A percentile compares a stretch with the other conserved stretches of the same genome.
Evolutionary conservation across 2,888 invertebrate genomes (phyloP).

Genomic region (Taenaris catops): DNA sequence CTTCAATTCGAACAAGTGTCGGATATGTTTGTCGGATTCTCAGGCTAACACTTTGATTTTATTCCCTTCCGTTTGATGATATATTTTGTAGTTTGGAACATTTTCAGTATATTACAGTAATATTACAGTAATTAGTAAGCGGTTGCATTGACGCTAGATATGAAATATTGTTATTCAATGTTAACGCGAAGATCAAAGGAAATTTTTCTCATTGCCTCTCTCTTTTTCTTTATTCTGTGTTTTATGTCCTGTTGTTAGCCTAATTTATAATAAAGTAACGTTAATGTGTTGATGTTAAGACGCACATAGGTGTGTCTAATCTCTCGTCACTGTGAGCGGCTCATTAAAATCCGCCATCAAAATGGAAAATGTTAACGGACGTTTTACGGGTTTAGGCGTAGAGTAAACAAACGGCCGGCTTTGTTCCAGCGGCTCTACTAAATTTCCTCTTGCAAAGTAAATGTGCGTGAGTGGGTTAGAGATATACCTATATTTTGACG

Average conservation of each 20-base stretch:
- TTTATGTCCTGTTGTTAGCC: too few relatives aligned
- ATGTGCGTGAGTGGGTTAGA: not conserved
- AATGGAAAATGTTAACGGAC: constrained; percentile 41
- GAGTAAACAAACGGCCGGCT: constrained; percentile 23
- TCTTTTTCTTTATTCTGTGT: constrained; percentile 2
- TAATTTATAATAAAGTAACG: not conserved
- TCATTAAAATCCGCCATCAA: constrained; percentile 64
- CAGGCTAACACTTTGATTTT: constrained; percentile 17
- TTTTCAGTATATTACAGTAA: too few relatives aligned
- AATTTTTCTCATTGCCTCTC: too few relatives aligned
- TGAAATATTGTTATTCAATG: too few relatives aligned
- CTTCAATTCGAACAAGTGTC: constrained; percentile 38
- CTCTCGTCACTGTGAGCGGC: constrained; percentile 51
- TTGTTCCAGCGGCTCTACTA: constrained; percentile 8
- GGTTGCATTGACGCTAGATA: too few relatives aligned
- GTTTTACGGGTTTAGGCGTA: constrained; percentile 27
- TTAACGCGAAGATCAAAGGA: too few relatives aligned
- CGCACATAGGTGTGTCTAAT: constrained; percentile 30
- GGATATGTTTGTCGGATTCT: constrained; percentile 27
- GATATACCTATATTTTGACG: not conserved
- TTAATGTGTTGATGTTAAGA: not conserved
- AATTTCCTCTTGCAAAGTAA: constrained; percentile 6
- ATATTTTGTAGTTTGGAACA: not conserved
- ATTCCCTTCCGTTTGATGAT: constrained; percentile 2
- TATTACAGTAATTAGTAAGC: too few relatives aligned